Percentiles rank a stretch among this genome's conserved stretches.
Conservation (phyloP, 2,797 vertebrate genomes). For the Clarias fuscus region DNA sequence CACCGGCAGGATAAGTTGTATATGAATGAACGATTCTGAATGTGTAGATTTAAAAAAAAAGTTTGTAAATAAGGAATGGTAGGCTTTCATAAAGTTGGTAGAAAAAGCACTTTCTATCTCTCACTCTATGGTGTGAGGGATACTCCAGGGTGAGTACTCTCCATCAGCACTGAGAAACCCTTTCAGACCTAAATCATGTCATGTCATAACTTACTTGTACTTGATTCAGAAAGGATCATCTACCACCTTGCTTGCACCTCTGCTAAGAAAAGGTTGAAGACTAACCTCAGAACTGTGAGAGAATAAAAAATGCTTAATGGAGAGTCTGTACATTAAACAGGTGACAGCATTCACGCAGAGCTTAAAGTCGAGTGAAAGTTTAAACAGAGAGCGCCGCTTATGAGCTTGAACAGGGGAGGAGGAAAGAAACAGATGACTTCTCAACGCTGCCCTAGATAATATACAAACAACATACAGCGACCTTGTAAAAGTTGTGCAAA, state of each 20-base stretch:
- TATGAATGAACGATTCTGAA: too few species aligned
- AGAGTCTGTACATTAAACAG: not conserved
- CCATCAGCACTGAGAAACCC: not conserved
- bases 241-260: not conserved
- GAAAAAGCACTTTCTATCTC: too few species aligned
- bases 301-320: not conserved
- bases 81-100: too few species aligned
- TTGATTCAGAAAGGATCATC: not conserved
- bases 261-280: not conserved
- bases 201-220: conserved; percentile 6
- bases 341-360: not conserved
- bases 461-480: not conserved
- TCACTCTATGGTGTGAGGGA: not conserved
- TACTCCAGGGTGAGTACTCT: not conserved
- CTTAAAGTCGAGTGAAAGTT: not conserved
- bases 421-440: not conserved
- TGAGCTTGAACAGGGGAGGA: not conserved
- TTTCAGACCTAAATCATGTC: not conserved
- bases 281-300: not conserved
- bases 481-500: conserved; percentile 5
- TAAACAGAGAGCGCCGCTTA: not conserved
- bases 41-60: too few species aligned
- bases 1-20: too few species aligned
- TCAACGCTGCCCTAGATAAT: conserved; percentile 11
- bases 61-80: too few species aligned